Evolutionary conservation across 1,140 invertebrate genomes (phyloP).

Genomic region (Venturia canescens): DNA sequence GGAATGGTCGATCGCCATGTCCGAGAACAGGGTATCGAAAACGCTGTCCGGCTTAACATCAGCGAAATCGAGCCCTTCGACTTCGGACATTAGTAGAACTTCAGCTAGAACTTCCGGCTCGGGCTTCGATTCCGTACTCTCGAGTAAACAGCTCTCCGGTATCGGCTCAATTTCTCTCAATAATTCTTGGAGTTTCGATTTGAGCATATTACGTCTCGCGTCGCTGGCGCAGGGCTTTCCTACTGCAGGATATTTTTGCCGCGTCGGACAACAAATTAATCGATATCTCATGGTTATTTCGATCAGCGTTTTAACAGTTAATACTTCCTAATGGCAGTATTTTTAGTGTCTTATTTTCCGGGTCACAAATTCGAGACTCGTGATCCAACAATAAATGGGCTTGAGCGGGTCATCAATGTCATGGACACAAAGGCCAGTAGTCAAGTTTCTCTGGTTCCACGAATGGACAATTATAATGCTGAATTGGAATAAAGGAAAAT

Average conservation of each 20-base stretch:
- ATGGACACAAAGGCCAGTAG: too few relatives aligned
- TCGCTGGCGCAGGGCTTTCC: slow-evolving; percentile 38
- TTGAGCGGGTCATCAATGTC: too few relatives aligned
- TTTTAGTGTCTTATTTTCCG: too few relatives aligned
- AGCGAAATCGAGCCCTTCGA: slow-evolving; percentile 47
- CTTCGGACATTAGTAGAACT: slow-evolving; percentile 53
- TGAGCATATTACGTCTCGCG: slow-evolving; percentile 42
- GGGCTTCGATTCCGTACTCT: slow-evolving; percentile 47
- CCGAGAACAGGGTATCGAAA: slow-evolving; percentile 51
- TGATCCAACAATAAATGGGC: too few relatives aligned
- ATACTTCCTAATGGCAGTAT: too few relatives aligned
- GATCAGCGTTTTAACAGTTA: too few relatives aligned
- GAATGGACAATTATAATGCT: neutral
- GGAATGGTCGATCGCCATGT: slow-evolving; percentile 26
- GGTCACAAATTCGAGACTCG: too few relatives aligned
- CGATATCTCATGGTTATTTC: neutral
- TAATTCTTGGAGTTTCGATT: slow-evolving; percentile 38
- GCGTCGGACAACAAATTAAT: neutral
- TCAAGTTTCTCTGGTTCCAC: neutral
- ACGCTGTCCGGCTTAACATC: slow-evolving; percentile 43
- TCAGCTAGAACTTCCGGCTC: slow-evolving; percentile 54
- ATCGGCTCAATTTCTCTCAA: slow-evolving; percentile 50
- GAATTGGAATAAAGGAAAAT: neutral
- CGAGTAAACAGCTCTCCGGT: slow-evolving; percentile 45
- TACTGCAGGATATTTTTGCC: neutral